These are phyloP conservation scores for Porphyrio hochstetteri DNA, from an alignment of 2,113 vertebrate genomes.

Conservation along the genomic window DNA sequence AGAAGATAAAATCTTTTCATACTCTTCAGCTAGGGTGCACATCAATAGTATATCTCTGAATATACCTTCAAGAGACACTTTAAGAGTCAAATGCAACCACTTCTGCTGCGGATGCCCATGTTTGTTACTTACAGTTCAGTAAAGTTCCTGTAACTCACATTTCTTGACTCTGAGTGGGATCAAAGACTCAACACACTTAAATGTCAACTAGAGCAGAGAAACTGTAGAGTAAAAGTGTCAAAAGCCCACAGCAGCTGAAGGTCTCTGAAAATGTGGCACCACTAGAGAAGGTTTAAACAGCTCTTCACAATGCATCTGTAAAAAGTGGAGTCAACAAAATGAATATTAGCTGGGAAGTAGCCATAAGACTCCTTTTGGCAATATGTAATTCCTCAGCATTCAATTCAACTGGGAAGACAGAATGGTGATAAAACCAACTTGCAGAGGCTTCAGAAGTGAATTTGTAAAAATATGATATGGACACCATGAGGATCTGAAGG, in stretches of 20 bases:
- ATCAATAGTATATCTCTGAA: neutral
- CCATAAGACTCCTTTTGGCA: neutral
- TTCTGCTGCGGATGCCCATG: neutral
- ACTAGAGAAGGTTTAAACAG: neutral
- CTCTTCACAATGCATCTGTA: slow-evolving; percentile 5
- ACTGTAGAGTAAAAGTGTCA: neutral
- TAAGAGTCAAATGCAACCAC: neutral
- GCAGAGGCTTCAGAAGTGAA: neutral
- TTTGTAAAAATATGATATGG: neutral
- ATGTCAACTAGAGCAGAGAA: neutral
- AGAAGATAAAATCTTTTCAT: neutral
- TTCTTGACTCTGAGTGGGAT: neutral
- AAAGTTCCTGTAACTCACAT: neutral
- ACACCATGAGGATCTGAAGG: neutral
- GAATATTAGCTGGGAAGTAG: neutral
- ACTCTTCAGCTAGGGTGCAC: neutral
- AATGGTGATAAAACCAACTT: neutral
- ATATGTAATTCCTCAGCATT: neutral
- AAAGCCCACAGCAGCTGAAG: neutral
- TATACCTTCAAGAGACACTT: neutral
- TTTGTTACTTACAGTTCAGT: neutral
- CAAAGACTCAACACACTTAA: neutral
- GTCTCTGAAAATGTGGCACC: neutral
- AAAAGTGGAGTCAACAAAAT: slow-evolving; percentile 18
- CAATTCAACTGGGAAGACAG: neutral